Evolutionary conservation across 2,888 invertebrate genomes (phyloP), one percentile per base, ranked within the genome.

Genomic region (Mesorhabditis spiculigera): DNA sequence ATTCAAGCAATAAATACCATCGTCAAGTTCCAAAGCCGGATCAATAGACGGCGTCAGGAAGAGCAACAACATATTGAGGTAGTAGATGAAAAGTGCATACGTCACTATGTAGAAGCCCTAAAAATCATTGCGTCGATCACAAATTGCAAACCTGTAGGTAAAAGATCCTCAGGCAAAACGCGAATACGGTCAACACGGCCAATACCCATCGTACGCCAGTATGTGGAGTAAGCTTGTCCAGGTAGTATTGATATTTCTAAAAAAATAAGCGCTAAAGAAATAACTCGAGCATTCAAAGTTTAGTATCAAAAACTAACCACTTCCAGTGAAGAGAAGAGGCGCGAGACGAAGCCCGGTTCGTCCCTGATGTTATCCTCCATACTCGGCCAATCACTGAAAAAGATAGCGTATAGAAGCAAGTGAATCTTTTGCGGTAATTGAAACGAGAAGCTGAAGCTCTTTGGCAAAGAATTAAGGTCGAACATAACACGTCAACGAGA

Each of bases 61-160:
- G 89, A 96, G 95, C 90, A 99, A 95, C 89, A 99, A 96, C 87
- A 98, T 90, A 89, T 99, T 99, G 87, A 99, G 90, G 88, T 98
- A 94, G 89, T 97, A 99, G 87, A 99, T 99, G 83, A 97, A 97
- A 87, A 99, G 89, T 45, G 95, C 98, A 89, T 99, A 99, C 81
- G 96, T 95, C 73, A 99, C 92, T 85, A 99, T 98, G 88, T 98
- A 98, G 95, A 97, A 99, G 81, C 98, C 98, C 93, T 99, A 68
- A 70, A 83, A 76, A 99, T 81, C 97, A 97, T 93, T 98, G 66
- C 50, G 78, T 69, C 43, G 43, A n/a, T 10, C 43, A 45, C 13
- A 8, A 67, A 10, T 43, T 65, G 42, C 43, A 58, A 13, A 85
- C 85, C 78, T 86, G 84, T 44, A 85, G 68, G 63, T 75, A 76